phyloP scores from a whole-genome alignment of 2,797 vertebrate species.

The Poeciliopsis infans region DNA sequence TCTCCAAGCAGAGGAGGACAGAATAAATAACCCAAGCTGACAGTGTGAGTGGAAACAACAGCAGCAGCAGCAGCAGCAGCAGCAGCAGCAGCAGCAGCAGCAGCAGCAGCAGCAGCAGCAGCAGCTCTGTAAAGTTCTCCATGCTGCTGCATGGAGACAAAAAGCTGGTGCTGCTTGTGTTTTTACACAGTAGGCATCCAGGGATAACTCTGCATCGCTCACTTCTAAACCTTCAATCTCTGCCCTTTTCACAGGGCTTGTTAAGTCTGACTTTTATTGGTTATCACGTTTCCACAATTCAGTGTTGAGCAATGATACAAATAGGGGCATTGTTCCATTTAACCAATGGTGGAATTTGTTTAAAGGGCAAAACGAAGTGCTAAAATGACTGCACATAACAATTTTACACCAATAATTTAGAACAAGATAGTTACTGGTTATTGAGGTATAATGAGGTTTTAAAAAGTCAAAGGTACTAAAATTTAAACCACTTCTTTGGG shows the following conservation, averaged over 20 bases:
- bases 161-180: constrained; percentile 7
- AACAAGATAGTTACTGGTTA: background rate
- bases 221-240: background rate
- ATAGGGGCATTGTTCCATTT: background rate
- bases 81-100: constrained; percentile 7
- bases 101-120: constrained; percentile 6
- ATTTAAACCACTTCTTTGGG: background rate
- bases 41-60: constrained; percentile 10
- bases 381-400: background rate
- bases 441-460: background rate
- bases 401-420: background rate
- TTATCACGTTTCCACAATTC: background rate
- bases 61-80: constrained; percentile 4
- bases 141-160: background rate
- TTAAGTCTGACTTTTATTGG: background rate
- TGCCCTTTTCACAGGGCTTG: background rate
- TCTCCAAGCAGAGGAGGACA: constrained; percentile 14
- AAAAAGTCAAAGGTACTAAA: background rate
- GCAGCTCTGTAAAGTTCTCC: background rate
- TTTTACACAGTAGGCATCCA: background rate
- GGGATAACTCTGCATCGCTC: background rate
- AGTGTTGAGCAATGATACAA: background rate
- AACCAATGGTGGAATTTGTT: background rate
- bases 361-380: background rate
- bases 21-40: constrained; percentile 10